Percentiles rank a stretch among this genome's conserved stretches.
phyloP scores from a whole-genome alignment of 1,140 invertebrate species.

The Zaprionus nigranus region DNA sequence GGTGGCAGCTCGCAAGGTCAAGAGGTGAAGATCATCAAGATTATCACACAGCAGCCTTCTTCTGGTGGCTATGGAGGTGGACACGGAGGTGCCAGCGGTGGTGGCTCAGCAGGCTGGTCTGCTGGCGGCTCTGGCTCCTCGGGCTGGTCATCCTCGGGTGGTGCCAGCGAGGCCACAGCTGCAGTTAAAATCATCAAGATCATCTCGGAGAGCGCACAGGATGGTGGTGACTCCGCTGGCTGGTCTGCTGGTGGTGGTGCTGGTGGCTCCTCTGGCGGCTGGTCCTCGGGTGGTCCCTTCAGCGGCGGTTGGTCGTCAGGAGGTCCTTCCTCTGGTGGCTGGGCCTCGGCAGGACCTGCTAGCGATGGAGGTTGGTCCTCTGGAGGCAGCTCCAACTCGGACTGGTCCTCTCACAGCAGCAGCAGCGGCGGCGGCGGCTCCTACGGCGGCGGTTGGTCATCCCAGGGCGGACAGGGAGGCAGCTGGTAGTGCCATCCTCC shows the following conservation, averaged over 20 bases:
- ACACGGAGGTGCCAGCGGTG: slow-evolving; percentile 38
- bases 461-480: slow-evolving; percentile 42
- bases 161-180: slow-evolving; percentile 45
- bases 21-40: slow-evolving; percentile 69
- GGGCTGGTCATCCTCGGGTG: slow-evolving; percentile 65
- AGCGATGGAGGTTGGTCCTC: slow-evolving; percentile 38
- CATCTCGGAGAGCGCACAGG: slow-evolving; percentile 58
- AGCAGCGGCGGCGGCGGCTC: slow-evolving; percentile 32
- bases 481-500: slow-evolving; percentile 54
- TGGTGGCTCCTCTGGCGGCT: slow-evolving; percentile 25
- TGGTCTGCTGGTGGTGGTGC: slow-evolving; percentile 45
- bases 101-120: slow-evolving; percentile 46
- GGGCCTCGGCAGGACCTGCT: slow-evolving; percentile 29
- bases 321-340: slow-evolving; percentile 34
- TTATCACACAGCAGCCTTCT: slow-evolving; percentile 57
- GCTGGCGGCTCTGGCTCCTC: slow-evolving; percentile 43
- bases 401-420: slow-evolving; percentile 32
- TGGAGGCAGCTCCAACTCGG: slow-evolving; percentile 16
- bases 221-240: slow-evolving; percentile 47
- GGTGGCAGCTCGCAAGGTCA: slow-evolving; percentile 44
- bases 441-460: slow-evolving; percentile 26
- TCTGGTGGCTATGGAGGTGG: slow-evolving; percentile 56
- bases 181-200: slow-evolving; percentile 74
- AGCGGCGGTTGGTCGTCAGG: slow-evolving; percentile 41
- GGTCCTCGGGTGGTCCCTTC: slow-evolving; percentile 12